A percentile compares a stretch with the other conserved stretches of the same genome.
These are phyloP conservation scores for Argentina silus DNA, from an alignment of 2,797 vertebrate genomes.

Conservation along the genomic window DNA sequence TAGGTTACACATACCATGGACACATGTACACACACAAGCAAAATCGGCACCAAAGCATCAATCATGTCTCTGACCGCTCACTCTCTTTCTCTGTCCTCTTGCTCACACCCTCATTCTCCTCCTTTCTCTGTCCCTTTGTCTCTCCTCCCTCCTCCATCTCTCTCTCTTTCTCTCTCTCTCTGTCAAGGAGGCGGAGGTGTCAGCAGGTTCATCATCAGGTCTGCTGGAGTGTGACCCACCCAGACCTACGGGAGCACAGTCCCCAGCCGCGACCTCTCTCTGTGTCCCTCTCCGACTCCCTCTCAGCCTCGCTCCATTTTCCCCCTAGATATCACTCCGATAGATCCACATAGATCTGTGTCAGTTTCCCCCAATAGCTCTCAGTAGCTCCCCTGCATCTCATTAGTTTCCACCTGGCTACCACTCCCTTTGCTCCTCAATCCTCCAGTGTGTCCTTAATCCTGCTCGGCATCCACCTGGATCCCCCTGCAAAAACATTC, in stretches of 20 bases:
- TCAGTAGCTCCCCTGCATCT: background rate
- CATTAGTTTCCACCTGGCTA: background rate
- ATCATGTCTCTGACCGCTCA: background rate
- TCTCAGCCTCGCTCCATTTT: background rate
- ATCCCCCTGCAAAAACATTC: background rate
- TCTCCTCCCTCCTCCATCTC: background rate
- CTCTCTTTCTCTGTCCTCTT: background rate
- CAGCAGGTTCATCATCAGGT: background rate
- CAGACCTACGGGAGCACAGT: background rate
- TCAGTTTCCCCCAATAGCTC: background rate
- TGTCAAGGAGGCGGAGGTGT: background rate
- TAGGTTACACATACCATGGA: background rate
- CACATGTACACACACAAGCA: background rate
- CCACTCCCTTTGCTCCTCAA: background rate
- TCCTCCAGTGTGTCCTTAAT: background rate
- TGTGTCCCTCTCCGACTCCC: background rate
- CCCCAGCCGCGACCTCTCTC: background rate
- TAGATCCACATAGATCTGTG: background rate
- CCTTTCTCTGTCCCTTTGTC: conserved; percentile 9
- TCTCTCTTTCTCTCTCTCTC: background rate
- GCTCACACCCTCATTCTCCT: background rate
- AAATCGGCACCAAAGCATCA: background rate
- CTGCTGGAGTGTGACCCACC: conserved; percentile 1
- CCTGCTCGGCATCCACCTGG: background rate
- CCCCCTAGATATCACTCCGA: background rate